Evolutionary conservation across 2,113 vertebrate genomes (phyloP).

Genomic region (Sardina pilchardus): DNA sequence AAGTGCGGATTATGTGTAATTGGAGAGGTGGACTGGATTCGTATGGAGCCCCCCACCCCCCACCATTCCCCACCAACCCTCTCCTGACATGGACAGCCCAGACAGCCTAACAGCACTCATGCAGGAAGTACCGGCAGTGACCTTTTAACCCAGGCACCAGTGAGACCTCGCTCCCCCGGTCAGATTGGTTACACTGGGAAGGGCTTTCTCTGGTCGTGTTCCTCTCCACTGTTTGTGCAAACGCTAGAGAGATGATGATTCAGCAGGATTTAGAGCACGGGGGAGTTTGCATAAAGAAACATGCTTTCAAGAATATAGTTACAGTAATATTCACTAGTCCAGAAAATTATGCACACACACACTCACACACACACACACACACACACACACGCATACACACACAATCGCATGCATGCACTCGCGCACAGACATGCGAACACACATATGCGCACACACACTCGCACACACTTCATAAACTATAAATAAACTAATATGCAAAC

Average conservation of each 20-base stretch:
- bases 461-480: not conserved
- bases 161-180: slow-evolving; percentile 11
- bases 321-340: not conserved
- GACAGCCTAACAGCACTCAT: slow-evolving; percentile 23
- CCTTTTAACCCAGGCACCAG: slow-evolving; percentile 44
- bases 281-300: not conserved
- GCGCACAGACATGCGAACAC: not conserved
- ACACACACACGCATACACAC: slow-evolving; percentile 25
- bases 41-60: not conserved
- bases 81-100: not conserved
- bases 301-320: not conserved
- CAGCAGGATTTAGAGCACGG: not conserved
- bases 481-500: not conserved
- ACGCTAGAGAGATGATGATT: not conserved
- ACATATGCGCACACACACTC: slow-evolving; percentile 20
- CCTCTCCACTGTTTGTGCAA: not conserved
- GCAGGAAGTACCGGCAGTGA: slow-evolving; percentile 38
- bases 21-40: slow-evolving; percentile 20
- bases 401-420: slow-evolving; percentile 4
- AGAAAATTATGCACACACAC: not conserved
- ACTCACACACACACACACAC: not conserved
- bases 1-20: slow-evolving; percentile 31
- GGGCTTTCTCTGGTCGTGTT: slow-evolving; percentile 27
- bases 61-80: not conserved
- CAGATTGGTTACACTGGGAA: slow-evolving; percentile 42